A percentile compares a stretch with the other conserved stretches of the same genome.
phyloP scores from a whole-genome alignment of 2,797 vertebrate genomes.

The Muraenolepis orangiensis region DNA sequence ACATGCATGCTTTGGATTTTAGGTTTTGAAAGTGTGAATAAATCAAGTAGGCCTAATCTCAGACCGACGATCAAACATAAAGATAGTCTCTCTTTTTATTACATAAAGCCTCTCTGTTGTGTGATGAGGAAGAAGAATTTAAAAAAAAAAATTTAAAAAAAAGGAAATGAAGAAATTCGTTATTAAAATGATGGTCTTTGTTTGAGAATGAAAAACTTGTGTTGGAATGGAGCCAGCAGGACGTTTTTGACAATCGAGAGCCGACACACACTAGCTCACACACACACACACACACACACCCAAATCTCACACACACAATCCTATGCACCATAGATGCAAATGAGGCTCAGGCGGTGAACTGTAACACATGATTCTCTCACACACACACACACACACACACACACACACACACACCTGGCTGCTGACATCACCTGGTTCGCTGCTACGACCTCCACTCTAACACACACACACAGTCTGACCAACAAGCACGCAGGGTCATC shows the following conservation, averaged over 20 bases:
- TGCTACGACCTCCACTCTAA: too few relatives aligned
- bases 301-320: not conserved
- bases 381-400: not conserved
- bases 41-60: too few relatives aligned
- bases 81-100: not conserved
- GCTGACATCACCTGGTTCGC: too few relatives aligned
- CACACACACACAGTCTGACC: not conserved
- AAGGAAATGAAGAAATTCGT: not conserved
- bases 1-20: too few relatives aligned
- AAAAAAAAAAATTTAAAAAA: too few relatives aligned
- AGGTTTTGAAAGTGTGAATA: too few relatives aligned
- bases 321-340: slow-evolving; percentile 21
- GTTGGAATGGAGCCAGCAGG: not conserved
- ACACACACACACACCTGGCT: not conserved
- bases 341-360: not conserved
- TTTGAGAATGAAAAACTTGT: not conserved
- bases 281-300: not conserved
- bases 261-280: too few relatives aligned
- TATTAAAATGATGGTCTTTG: not conserved
- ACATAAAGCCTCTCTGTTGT: not conserved
- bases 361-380: not conserved
- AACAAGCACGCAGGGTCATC: not conserved
- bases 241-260: too few relatives aligned
- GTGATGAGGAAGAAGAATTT: not conserved
- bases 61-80: not conserved